Evolutionary conservation across 1,140 invertebrate genomes (phyloP), one percentile per base, ranked within the genome.

Genomic region (Drosophila guanche): DNA sequence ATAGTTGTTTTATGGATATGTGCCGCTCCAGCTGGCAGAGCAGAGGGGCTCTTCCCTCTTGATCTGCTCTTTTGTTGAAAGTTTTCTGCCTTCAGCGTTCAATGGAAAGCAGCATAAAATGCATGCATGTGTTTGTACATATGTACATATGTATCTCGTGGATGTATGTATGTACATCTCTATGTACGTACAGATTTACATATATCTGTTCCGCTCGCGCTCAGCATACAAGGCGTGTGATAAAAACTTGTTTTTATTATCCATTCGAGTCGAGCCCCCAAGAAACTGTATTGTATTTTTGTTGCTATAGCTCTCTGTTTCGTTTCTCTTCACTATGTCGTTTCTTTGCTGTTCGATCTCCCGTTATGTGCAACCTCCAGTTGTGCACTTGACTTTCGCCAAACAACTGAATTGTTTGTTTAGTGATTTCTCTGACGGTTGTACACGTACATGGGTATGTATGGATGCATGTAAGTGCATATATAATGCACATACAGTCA

Each of bases 261-360:
- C 57, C 67, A 72, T 51, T 47, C 14, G 61, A 72, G 69, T 72
- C 68, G 69, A 72, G 69, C 69, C 69, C 67, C 69, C 69, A 70
- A 67, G 37, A 71, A 54, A 71, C 12, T 37, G 33, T 47, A 47
- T 52, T 25, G 50, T 62, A 73, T 73, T 62, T 73, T 73, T 55
- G 51, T 51, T 73, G 58, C 58, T 27, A 20, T 42, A 51, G 50
- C 41, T 52, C 63, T 62, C 54, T 29, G 51, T 46, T 42, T 29
- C 37, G 48, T 65, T 54, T 23, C 61, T 40, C 41, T 71, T 53
- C 71, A 70, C 50, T 20, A 22, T 25, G 60, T 43, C 43, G 50
- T 72, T 61, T 45, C 27, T 43, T 47, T 62, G 55, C 45, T 45
- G 42, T 48, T 61, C 66, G 22, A 42, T 70, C 48, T 61, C 14